Evolutionary conservation across 2,888 invertebrate species (phyloP), one percentile per base, ranked within the genome.

Genomic region (Drosophila leonis): DNA sequence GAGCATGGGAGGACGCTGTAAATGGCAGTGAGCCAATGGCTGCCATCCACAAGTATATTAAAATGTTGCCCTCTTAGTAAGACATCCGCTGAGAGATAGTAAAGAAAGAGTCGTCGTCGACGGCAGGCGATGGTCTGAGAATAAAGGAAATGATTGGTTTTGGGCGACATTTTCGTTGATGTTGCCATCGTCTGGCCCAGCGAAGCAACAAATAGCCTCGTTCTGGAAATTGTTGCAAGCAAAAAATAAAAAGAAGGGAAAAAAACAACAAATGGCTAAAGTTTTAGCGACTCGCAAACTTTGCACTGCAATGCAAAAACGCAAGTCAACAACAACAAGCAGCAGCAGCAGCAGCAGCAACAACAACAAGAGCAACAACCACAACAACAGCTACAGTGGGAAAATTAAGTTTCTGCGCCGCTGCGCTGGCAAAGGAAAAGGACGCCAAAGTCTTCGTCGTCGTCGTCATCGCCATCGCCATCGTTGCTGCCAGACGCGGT

Each of bases 351-450:
- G 4, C 24, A 24, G 4, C 24, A 24, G 24, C 24, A 24, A 2
- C 2, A 72, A 41, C 59, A 73, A 41, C 68, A 51, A 35, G 15
- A 44, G 18, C 20, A 62, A 24, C 51, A 52, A 49, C 56, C 27
- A 10, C 57, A 33, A 57, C 60, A 62, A 37, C 46, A 62, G 42
- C 41, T 48, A 37, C 72, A 74, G 57, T 66, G 75, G 82, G 72
- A 44, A 83, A 83, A 83, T 83, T 84, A 83, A 83, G 82, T 83
- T 83, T 83, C 80, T 83, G 82, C 82, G 72, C 82, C 74, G 82
- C 46, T 83, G 82, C 72, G 65, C 67, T 72, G 80, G 73, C 82
- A 82, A 77, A 82, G 82, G 71, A 67, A 82, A 49, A 77, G 66
- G 66, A 69, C 65, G 60, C 66, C 74, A 66, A 76, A 66, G 65